Conservation (phyloP, 2,797 vertebrate species). For the Cheirogaleus major region DNA sequence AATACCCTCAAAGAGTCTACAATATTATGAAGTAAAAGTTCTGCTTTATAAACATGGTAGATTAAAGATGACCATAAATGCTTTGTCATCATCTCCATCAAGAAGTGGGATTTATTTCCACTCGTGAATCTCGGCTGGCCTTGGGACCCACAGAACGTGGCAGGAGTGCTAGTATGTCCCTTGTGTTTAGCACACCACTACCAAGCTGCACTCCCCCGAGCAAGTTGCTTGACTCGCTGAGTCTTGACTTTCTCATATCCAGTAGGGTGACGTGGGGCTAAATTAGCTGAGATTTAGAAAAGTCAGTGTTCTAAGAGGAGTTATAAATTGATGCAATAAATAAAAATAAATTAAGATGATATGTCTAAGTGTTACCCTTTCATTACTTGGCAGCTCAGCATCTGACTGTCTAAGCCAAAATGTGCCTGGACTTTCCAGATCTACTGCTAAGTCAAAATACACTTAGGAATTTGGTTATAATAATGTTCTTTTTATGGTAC, state of each 20-base stretch:
- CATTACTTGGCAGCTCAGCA: neutral
- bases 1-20: neutral
- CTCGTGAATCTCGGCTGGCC: neutral
- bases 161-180: neutral
- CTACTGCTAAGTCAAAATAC: slow-evolving; percentile 8
- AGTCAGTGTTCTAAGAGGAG: neutral
- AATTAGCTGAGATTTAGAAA: neutral
- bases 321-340: neutral
- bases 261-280: neutral
- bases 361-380: neutral
- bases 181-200: neutral
- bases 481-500: neutral
- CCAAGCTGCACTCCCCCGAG: neutral
- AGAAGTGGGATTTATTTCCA: neutral
- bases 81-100: neutral
- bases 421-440: neutral
- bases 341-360: slow-evolving; percentile 15
- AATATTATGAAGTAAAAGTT: neutral
- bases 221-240: neutral
- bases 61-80: neutral
- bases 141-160: neutral
- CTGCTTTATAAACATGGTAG: neutral
- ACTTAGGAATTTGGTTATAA: neutral
- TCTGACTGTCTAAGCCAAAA: slow-evolving; percentile 9
- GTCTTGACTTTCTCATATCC: neutral